Evolutionary conservation across 2,888 invertebrate species (phyloP).

Genomic region (Chaitophorus viminalis): DNA sequence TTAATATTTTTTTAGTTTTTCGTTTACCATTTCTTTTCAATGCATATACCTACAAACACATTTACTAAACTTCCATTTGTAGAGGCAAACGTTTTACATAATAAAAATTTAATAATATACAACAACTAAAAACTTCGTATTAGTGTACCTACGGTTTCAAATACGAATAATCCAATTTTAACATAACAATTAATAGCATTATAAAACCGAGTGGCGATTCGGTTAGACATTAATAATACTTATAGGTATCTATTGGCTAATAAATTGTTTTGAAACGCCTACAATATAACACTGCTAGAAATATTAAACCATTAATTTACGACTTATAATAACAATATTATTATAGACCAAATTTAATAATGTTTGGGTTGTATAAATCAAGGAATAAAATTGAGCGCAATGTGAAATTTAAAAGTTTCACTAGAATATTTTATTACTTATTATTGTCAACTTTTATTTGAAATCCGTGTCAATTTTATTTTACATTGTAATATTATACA

Average conservation of each 20-base stretch:
- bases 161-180: slow-evolving; percentile 50
- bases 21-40: not conserved
- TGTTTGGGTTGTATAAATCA: too few species aligned
- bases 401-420: too few species aligned
- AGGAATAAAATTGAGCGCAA: too few species aligned
- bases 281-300: not conserved
- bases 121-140: slow-evolving; percentile 15
- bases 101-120: not conserved
- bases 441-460: too few species aligned
- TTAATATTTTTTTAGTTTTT: not conserved
- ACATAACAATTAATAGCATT: not conserved
- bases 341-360: too few species aligned
- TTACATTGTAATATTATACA: too few species aligned
- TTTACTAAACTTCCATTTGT: not conserved
- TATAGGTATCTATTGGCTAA: not conserved
- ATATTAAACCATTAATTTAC: too few species aligned
- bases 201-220: not conserved
- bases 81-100: not conserved
- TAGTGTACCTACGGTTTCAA: slow-evolving; percentile 30
- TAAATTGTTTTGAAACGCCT: not conserved
- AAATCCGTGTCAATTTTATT: too few species aligned
- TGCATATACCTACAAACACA: not conserved
- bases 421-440: too few species aligned
- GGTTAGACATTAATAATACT: not conserved
- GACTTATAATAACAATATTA: too few species aligned